These are phyloP conservation scores for Folsomia candida DNA, from an alignment of 2,888 invertebrate species.

Conservation along the genomic window DNA sequence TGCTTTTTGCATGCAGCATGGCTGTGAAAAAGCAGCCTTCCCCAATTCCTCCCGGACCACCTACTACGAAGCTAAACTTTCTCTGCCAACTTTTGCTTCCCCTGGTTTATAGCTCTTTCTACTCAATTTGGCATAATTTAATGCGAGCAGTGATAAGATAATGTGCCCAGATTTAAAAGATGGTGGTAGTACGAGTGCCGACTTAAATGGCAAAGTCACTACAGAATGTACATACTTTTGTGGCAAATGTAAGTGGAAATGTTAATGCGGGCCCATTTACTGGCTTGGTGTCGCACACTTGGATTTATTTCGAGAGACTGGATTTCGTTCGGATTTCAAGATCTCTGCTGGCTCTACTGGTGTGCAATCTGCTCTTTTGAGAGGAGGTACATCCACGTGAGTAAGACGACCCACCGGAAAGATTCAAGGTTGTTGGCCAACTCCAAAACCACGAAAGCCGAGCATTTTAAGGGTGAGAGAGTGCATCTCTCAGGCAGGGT, in stretches of 20 bases:
- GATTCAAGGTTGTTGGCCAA: neutral
- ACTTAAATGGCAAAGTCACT: neutral
- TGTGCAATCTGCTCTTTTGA: neutral
- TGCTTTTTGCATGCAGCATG: neutral
- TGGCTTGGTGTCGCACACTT: neutral
- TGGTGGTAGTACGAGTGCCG: too few species aligned
- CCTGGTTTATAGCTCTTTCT: neutral
- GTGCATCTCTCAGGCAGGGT: too few species aligned
- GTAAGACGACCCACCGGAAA: neutral
- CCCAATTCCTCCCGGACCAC: neutral
- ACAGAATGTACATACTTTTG: too few species aligned
- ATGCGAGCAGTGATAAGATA: neutral
- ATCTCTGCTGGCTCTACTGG: neutral
- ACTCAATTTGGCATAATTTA: conserved; percentile 2
- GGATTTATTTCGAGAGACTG: neutral
- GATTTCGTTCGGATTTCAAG: neutral
- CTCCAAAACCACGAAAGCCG: too few species aligned
- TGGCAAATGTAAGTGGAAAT: too few species aligned
- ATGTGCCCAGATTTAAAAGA: neutral
- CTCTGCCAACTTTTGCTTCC: neutral
- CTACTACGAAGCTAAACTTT: neutral
- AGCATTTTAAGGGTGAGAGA: too few species aligned
- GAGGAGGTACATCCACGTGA: too few species aligned
- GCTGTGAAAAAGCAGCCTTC: neutral
- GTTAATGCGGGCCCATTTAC: too few species aligned